Conservation (phyloP, 2,113 vertebrate genomes). For the Nanorana parkeri region DNA sequence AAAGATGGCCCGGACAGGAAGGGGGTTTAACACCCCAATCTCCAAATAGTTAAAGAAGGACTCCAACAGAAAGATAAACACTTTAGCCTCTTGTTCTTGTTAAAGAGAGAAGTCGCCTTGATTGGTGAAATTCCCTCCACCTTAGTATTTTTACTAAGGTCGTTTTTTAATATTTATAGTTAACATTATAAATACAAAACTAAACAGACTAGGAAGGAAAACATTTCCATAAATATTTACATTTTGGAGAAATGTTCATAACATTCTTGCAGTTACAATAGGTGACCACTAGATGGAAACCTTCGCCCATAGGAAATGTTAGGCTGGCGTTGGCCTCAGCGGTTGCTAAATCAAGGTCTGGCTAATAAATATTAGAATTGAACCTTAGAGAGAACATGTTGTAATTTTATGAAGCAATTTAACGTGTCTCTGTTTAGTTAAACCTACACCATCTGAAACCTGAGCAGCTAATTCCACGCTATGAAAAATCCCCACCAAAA, state of each 20-base stretch:
- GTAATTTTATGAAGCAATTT: slow-evolving; percentile 74
- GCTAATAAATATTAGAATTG: slow-evolving; percentile 21
- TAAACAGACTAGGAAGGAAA: no score
- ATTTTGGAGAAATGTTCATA: neutral
- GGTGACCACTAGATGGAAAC: slow-evolving; percentile 67
- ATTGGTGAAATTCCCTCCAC: no score
- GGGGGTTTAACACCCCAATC: no score
- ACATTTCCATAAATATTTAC: neutral
- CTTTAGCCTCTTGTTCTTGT: no score
- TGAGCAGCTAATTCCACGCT: slow-evolving; percentile 58
- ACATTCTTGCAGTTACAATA: neutral
- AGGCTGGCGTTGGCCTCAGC: neutral
- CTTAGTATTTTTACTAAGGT: no score
- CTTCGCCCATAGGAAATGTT: slow-evolving; percentile 36
- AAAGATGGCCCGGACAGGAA: no score
- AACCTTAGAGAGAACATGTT: slow-evolving; percentile 71
- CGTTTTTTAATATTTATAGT: no score
- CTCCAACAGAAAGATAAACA: no score
- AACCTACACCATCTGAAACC: slow-evolving; percentile 67
- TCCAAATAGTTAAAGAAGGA: no score
- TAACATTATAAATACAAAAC: no score
- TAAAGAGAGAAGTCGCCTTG: no score
- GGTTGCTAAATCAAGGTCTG: slow-evolving; percentile 6
- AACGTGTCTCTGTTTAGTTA: slow-evolving; percentile 71
- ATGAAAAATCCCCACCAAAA: slow-evolving; percentile 56